These are phyloP conservation scores for Carassius gibelio DNA, from an alignment of 2,113 vertebrate genomes.

Conservation along the genomic window DNA sequence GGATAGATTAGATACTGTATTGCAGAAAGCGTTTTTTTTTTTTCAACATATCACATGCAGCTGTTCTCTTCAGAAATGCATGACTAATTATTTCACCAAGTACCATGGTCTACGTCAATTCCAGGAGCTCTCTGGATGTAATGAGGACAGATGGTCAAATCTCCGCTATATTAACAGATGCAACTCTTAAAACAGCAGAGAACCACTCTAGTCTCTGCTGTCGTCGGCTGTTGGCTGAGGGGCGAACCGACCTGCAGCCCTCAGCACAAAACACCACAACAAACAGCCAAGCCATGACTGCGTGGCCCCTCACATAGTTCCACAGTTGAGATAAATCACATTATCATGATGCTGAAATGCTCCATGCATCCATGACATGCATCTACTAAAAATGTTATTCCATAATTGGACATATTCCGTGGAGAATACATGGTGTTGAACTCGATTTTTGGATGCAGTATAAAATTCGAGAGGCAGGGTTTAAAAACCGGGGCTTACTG, in stretches of 20 bases:
- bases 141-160: slow-evolving; percentile 28
- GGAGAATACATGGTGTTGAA: not conserved
- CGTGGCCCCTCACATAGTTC: not conserved
- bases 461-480: not conserved
- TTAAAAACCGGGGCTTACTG: not conserved
- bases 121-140: slow-evolving; percentile 27
- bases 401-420: not conserved
- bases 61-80: slow-evolving; percentile 22
- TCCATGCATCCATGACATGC: not conserved
- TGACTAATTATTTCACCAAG: slow-evolving; percentile 43
- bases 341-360: not conserved
- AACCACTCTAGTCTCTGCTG: not conserved
- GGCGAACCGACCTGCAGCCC: slow-evolving; percentile 28
- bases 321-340: slow-evolving; percentile 1
- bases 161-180: slow-evolving; percentile 16
- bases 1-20: not conserved
- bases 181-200: not conserved
- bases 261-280: slow-evolving; percentile 45
- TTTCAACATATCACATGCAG: slow-evolving; percentile 32
- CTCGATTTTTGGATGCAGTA: not conserved
- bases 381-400: not conserved
- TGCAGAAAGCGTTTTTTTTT: slow-evolving; percentile 31
- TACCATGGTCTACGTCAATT: slow-evolving; percentile 2
- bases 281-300: slow-evolving; percentile 16
- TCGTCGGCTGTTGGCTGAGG: not conserved